These are phyloP conservation scores for Acromyrmex charruanus DNA, from an alignment of 1,140 invertebrate genomes.

Conservation along the genomic window DNA sequence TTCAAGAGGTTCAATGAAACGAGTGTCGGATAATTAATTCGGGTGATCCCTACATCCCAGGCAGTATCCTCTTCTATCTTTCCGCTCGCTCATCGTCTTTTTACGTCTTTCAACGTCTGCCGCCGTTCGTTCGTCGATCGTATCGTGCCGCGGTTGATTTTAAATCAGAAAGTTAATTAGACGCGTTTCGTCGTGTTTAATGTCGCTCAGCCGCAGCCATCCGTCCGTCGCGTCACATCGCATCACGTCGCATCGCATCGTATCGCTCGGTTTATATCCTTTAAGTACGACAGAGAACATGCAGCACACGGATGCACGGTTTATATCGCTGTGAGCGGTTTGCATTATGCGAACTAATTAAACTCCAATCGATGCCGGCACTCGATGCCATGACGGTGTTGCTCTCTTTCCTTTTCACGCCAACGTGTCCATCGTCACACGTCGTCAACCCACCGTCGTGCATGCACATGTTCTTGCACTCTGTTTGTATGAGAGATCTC, in stretches of 20 bases:
- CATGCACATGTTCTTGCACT: background rate
- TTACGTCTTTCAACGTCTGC: conserved; percentile 31
- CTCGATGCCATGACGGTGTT: conserved; percentile 56
- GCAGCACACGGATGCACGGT: background rate
- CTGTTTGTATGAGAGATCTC: background rate
- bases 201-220: conserved; percentile 69
- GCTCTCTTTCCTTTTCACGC: conserved; percentile 60
- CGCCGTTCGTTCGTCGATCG: conserved; percentile 73
- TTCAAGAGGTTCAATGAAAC: conserved; percentile 69
- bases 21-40: conserved; percentile 82
- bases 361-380: conserved; percentile 79
- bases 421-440: conserved; percentile 38
- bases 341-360: conserved; percentile 83
- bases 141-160: conserved; percentile 80
- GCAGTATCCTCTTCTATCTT: conserved; percentile 41
- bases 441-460: background rate
- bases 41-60: conserved; percentile 75
- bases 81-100: conserved; percentile 26
- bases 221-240: conserved; percentile 13
- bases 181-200: conserved; percentile 80
- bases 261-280: conserved; percentile 7
- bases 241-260: background rate
- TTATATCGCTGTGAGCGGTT: conserved; percentile 63
- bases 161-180: conserved; percentile 84
- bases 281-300: conserved; percentile 40